phyloP scores from a whole-genome alignment of 2,888 invertebrate genomes.

The Meiosimyza platycephala region DNA sequence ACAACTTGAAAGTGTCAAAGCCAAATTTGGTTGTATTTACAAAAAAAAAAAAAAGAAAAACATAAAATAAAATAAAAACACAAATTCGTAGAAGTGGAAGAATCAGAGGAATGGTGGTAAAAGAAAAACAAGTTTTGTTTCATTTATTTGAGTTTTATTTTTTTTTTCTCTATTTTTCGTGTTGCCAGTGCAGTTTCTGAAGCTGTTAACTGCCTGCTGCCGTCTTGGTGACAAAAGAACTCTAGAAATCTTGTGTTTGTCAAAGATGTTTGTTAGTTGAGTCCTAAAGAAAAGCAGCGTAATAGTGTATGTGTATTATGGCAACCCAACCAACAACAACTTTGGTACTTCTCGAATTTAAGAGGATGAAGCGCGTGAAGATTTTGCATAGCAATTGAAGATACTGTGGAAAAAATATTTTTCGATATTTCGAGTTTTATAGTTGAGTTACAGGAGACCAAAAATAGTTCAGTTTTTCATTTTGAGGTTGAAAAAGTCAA shows the following conservation, averaged over 20 bases:
- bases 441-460: too few species aligned
- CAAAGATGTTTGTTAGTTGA: conserved; percentile 15
- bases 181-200: conserved; percentile 7
- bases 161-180: neutral
- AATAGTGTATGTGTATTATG: too few species aligned
- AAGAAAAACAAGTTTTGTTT: conserved; percentile 17
- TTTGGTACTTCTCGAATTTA: neutral
- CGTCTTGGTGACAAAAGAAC: conserved; percentile 26
- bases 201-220: neutral
- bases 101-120: neutral
- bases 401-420: too few species aligned
- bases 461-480: too few species aligned
- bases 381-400: neutral
- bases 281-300: too few species aligned
- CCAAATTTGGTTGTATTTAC: conserved; percentile 17
- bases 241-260: conserved; percentile 29
- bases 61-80: neutral
- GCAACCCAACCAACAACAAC: neutral
- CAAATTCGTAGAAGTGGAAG: neutral
- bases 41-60: neutral
- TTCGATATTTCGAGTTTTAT: too few species aligned
- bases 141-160: conserved; percentile 26
- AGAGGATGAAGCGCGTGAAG: neutral
- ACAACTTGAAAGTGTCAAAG: conserved; percentile 35
- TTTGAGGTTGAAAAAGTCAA: too few species aligned